Evolutionary conservation across 2,888 invertebrate genomes (phyloP).

Genomic region (Alloscopus bannaensis): DNA sequence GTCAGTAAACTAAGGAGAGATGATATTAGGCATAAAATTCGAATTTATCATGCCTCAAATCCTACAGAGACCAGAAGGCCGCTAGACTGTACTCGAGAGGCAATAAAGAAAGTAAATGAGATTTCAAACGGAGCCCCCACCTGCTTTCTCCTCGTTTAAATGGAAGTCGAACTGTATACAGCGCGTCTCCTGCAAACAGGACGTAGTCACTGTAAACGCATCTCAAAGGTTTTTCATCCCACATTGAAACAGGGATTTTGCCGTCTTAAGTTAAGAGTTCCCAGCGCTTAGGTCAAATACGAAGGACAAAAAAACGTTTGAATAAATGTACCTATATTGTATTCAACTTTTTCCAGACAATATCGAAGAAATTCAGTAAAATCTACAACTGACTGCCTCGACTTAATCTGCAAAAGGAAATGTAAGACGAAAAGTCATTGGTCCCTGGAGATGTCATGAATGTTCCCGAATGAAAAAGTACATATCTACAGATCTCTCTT

Average conservation of each 20-base stretch:
- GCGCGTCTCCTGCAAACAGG: no score
- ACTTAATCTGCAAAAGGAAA: constrained; percentile 7
- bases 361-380: constrained; percentile 13
- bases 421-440: constrained; percentile 18
- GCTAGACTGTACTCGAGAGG: background rate
- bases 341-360: background rate
- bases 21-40: background rate
- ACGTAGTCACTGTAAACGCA: no score
- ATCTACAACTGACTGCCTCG: background rate
- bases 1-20: background rate
- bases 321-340: no score
- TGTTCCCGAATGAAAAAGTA: constrained; percentile 2
- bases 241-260: no score
- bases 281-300: no score
- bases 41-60: background rate
- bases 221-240: no score
- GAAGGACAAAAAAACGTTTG: no score
- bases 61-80: background rate
- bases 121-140: no score
- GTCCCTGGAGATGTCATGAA: constrained; percentile 50
- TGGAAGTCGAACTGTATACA: no score
- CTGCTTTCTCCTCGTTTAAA: background rate
- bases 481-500: background rate
- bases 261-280: no score
- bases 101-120: background rate